Evolutionary conservation across 2,797 vertebrate species (phyloP).

Genomic region (Loris lydekkerianus): DNA sequence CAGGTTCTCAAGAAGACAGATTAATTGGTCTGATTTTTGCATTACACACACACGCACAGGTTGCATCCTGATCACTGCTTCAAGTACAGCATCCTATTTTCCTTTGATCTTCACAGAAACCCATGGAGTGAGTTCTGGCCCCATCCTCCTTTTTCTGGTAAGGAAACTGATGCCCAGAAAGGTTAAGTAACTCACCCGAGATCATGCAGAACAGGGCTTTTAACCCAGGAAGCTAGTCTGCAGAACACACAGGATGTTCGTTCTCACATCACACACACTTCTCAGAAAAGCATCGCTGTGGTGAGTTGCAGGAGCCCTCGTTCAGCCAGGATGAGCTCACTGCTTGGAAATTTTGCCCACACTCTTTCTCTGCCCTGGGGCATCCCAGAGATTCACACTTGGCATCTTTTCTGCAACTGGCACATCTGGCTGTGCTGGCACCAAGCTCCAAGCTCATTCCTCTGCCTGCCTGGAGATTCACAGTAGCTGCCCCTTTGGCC

Average conservation of each 20-base stretch:
- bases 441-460: no score
- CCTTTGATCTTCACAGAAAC: neutral
- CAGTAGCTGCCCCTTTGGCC: neutral
- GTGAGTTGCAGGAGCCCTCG: neutral
- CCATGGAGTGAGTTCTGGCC: neutral
- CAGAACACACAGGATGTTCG: neutral
- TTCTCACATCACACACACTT: neutral
- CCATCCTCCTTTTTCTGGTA: neutral
- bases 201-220: neutral
- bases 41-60: neutral
- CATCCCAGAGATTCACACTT: neutral
- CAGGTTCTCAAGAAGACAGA: neutral
- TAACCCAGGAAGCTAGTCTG: neutral
- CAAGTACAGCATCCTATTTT: neutral
- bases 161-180: neutral
- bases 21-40: neutral
- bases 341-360: neutral
- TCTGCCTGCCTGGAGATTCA: neutral
- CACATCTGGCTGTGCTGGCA: neutral
- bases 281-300: neutral
- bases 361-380: neutral
- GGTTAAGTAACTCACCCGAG: neutral
- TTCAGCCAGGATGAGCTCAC: neutral
- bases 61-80: neutral
- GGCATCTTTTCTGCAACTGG: rapidly evolving